A percentile compares a stretch with the other conserved stretches of the same genome.
These are phyloP conservation scores for Petaurus breviceps DNA, from an alignment of 2,113 vertebrate species.

Conservation along the genomic window DNA sequence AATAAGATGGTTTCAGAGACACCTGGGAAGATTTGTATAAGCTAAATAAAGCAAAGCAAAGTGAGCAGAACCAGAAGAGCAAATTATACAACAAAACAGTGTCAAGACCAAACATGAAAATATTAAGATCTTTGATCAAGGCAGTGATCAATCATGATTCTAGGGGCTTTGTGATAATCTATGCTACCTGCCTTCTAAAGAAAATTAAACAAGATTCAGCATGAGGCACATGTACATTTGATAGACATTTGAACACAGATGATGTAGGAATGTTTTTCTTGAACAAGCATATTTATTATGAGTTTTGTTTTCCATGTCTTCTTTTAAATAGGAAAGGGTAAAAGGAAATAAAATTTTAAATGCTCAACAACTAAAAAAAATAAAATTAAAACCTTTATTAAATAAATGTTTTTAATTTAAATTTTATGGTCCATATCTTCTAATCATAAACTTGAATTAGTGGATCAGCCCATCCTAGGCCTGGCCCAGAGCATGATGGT, in stretches of 20 bases:
- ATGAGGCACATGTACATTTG: background rate
- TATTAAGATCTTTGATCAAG: background rate
- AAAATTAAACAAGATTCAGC: background rate
- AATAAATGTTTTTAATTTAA: background rate
- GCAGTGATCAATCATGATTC: background rate
- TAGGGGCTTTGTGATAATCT: background rate
- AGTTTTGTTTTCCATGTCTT: background rate
- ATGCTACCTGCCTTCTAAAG: background rate
- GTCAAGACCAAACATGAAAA: background rate
- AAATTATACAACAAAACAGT: background rate
- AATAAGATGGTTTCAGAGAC: background rate
- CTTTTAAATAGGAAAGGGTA: too few relatives aligned
- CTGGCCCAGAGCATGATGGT: too few relatives aligned
- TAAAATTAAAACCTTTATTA: background rate
- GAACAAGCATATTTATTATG: background rate
- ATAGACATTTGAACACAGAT: background rate
- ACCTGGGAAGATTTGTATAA: background rate
- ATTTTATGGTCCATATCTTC: background rate
- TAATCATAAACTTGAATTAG: background rate
- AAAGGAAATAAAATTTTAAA: background rate
- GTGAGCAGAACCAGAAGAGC: background rate
- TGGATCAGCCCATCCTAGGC: too few relatives aligned
- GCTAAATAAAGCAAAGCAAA: background rate
- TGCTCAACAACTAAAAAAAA: background rate
- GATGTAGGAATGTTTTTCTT: background rate